Evolutionary conservation across 2,797 vertebrate genomes (phyloP), one percentile per base, ranked within the genome.

Genomic region (Silurus lanzhouensis): DNA sequence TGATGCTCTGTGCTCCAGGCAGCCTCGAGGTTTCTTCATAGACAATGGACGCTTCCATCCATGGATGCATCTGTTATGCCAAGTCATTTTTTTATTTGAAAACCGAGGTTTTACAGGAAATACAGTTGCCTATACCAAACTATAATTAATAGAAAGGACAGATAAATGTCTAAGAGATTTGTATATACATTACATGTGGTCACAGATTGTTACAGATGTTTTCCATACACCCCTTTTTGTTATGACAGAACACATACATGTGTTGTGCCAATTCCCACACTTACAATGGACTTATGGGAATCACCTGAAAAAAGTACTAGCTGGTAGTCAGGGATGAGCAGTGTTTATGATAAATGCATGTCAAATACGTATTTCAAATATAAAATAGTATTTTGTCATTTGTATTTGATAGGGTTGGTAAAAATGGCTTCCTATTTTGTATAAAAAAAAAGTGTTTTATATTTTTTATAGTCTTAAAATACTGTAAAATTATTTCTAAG

Each of bases 211-310:
- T 80, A 66, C 81, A 57, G 64, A 77, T 46, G 52, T 46, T 78
- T 60, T 60, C 38, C 13, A 19, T 22, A 76, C 15, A 31, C 7
- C 5, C 9, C 3, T 17, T 44, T 76, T 52, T 84, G 58, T 78
- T 77, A 64, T 66, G 25, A 70, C 7, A 71, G 38, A 82, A 79
- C 79, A 82, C 77, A 48, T 15, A 22, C 60, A 79, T 75, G 44
- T 86, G 74, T 61, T 88, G 55, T 27, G 71, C 81, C 48, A 64
- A 82, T 81, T 67, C 17, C 57, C 58, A 79, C 10, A 63, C 38
- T 60, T 58, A 82, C 80, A 82, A 52, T 68, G 8, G 25, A 74
- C 25, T 6, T 44, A 31, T 60, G 61, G 38, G 64, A 71, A 71
- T 74, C 66, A 61, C 20, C n/a, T 66, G 44, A 15, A 27, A 55